Base-by-base conservation (phyloP, 2,888 invertebrate species). In the Cantharis rustica region DNA sequence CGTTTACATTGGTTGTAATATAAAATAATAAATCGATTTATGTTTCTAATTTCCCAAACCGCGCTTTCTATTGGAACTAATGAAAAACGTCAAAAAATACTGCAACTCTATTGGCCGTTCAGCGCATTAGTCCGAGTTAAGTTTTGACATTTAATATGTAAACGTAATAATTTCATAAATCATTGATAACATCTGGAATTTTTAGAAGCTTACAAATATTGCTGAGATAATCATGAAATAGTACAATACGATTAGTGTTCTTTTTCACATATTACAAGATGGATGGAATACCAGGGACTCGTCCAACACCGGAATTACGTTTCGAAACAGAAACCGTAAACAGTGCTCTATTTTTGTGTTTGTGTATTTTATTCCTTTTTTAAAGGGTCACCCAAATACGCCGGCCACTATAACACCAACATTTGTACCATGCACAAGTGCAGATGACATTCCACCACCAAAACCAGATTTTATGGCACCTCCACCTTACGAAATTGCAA, bases 401-500 rank as follows among this genome's bases (percentile, higher is more conserved):
- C 27, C 61, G 26, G 26, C 17, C 27, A 20, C 64, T 26, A 70
- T 69, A 20, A 66, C 64, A 66, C 17, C 64, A 23, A 66, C 64
- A 13, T 81, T 83, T 68, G 78, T 83, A 66, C 83, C 86, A 16
- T 85, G 86, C 76, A 83, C 85, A 73, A 84, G 86, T 69, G 83
- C 75, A 62, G 91, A 91, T 79, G 94, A 94, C 79, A 92, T 95
- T 84, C 95, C 95, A 68, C 95, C 96, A 7, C 96, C 96, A 0
- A 94, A 94, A 86, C 92, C 93, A 1, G 96, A 96, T 85, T 95
- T 95, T 86, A 94, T 94, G 62, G 96, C 96, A 68, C 96, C 96
- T 77, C 97, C 97, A 1, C 96, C 96, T 0, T 97, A 97, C 84
- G 95, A 95, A 87, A 93, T 95, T 76, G 95, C 93, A 80, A 87